Evolutionary conservation across 2,113 vertebrate species (phyloP).

Genomic region (Lepus americanus): DNA sequence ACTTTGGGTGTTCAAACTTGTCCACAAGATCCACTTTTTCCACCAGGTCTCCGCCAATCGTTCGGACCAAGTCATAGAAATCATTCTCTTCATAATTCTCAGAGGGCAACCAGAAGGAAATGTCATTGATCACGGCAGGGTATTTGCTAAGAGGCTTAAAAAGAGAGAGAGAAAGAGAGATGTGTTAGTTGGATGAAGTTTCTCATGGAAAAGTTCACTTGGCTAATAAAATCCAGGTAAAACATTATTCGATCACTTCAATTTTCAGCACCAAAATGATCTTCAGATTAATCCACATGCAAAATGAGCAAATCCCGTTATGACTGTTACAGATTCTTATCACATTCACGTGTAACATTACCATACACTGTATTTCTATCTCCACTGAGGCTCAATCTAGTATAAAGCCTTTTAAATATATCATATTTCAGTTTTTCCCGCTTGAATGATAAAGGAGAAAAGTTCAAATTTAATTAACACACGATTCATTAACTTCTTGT

Average conservation of each 20-base stretch:
- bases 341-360: constrained; percentile 2
- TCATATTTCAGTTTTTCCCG: neutral
- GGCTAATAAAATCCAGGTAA: constrained; percentile 57
- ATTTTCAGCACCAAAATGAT: constrained; percentile 49
- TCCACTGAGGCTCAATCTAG: constrained; percentile 54
- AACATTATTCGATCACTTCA: constrained; percentile 34
- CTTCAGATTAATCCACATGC: constrained; percentile 66
- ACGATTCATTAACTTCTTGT: constrained; percentile 64
- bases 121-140: constrained; percentile 94
- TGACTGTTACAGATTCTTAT: constrained; percentile 40
- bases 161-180: constrained; percentile 41
- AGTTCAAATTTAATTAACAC: constrained; percentile 74
- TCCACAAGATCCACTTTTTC: constrained; percentile 95
- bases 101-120: constrained; percentile 97
- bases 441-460: constrained; percentile 57
- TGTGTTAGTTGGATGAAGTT: constrained; percentile 11
- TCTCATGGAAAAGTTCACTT: constrained; percentile 35
- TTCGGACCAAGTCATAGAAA: constrained; percentile 97
- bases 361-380: constrained; percentile 23
- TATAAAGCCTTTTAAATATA: constrained; percentile 61
- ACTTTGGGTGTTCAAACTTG: constrained; percentile 95
- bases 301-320: constrained; percentile 63
- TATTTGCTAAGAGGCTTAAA: constrained; percentile 94
- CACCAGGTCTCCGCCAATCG: constrained; percentile 94
- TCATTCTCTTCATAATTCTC: constrained; percentile 92